Percentiles rank a stretch among this genome's conserved stretches.
These are phyloP conservation scores for Leuciscus idus DNA, from an alignment of 2,113 vertebrate species.

Conservation along the genomic window DNA sequence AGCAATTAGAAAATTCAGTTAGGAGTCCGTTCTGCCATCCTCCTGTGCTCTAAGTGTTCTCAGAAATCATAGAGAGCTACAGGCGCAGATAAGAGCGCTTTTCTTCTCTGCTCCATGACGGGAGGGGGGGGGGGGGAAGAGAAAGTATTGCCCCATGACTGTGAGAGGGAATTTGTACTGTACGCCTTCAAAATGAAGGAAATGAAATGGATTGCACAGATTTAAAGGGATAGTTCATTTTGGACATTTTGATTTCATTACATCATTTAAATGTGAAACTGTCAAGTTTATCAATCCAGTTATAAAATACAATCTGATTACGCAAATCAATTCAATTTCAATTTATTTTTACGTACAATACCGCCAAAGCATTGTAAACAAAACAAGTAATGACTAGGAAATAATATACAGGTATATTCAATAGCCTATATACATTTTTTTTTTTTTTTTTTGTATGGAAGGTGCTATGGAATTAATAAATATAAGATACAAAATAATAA, in stretches of 20 bases:
- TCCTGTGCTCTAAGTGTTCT: conserved; percentile 67
- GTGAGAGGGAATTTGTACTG: neutral
- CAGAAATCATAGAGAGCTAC: conserved; percentile 64
- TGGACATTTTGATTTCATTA: neutral
- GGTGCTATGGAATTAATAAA: too few species aligned
- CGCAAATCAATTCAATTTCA: too few species aligned
- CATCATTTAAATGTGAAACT: neutral
- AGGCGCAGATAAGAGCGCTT: conserved; percentile 64
- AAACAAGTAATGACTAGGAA: too few species aligned
- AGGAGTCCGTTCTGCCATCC: conserved; percentile 58
- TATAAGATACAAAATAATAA: too few species aligned
- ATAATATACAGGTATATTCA: too few species aligned
- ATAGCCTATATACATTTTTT: too few species aligned
- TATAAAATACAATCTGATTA: neutral
- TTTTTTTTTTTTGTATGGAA: too few species aligned
- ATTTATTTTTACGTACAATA: too few species aligned
- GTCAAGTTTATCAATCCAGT: neutral
- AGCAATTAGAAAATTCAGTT: conserved; percentile 80
- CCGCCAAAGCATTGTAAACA: too few species aligned
- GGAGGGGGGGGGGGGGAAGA: neutral
- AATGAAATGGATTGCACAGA: neutral
- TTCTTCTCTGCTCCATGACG: conserved; percentile 53
- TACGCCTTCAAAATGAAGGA: neutral
- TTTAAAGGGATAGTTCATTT: neutral
- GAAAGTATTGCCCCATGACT: conserved; percentile 50